Evolutionary conservation across 2,888 invertebrate species (phyloP).

Genomic region (Empis livida): DNA sequence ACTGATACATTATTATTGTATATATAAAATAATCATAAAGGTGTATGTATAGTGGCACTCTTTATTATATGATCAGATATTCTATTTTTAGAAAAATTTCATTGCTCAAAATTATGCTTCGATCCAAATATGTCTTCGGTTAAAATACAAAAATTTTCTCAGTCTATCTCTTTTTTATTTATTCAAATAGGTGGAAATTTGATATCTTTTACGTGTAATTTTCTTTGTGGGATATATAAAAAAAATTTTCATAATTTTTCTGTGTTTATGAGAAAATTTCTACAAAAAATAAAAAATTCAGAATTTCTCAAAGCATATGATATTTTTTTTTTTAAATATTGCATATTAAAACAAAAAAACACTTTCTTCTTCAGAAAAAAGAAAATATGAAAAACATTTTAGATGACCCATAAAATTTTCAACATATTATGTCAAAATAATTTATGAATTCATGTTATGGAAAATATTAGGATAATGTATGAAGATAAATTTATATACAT

Average conservation of each 20-base stretch:
- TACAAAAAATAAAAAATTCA: neutral
- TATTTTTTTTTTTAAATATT: neutral
- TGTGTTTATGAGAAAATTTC: neutral
- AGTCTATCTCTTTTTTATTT: constrained; percentile 27
- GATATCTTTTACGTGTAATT: constrained; percentile 22
- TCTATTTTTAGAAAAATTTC: constrained; percentile 15
- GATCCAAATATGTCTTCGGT: constrained; percentile 37
- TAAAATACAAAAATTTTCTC: constrained; percentile 15
- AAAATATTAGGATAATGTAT: no score
- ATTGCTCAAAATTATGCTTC: constrained; percentile 13
- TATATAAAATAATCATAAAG: no score
- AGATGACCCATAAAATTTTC: constrained; percentile 4
- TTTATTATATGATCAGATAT: neutral
- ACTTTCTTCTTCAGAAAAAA: no score
- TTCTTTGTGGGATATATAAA: no score
- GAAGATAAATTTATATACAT: no score
- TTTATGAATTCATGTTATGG: no score
- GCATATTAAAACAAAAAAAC: no score
- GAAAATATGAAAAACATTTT: constrained; percentile 8
- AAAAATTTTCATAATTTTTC: no score
- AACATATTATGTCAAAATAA: no score
- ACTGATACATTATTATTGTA: no score
- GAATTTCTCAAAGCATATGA: no score
- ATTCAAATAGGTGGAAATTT: constrained; percentile 32
- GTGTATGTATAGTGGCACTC: no score